Base-by-base conservation (phyloP, 2,797 vertebrate species). In the Acanthornis magna region DNA sequence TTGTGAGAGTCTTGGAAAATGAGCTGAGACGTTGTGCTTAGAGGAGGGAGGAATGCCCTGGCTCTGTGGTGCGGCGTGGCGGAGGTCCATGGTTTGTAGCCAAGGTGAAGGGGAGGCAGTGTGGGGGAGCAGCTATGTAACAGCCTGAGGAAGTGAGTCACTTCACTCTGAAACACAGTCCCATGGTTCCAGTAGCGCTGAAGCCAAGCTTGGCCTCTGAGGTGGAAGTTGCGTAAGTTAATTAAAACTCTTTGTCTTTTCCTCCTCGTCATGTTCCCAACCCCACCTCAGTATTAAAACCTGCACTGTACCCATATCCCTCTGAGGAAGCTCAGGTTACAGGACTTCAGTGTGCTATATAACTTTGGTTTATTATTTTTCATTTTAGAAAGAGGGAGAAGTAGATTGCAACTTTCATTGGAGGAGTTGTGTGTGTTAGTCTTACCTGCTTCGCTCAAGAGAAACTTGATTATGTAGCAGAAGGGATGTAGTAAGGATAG, bases 81-180 rank as follows among this genome's bases (percentile, higher is more conserved):
- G 89, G 88, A 89, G 78, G 40, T 96, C 96, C 88, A 83, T 8
- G 47, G 63, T 86, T 88, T 87, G 86, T 57, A 92, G 92, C 83
- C 88, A 71, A 81, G 68, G 67, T 1, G 1, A 75, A 91, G 67
- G 60, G 91, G 91, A 60, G 85, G 91, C 86, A 45, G 60, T 21
- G n/a, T 51, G 76, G 54, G 91, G 73, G 89, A 91, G 30, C 88
- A 86, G 66, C 87, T 55, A 14, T 89, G 83, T 89, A 91, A 83
- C 85, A 92, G 83, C 85, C 79, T 60, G 77, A 97, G 97, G 96
- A 97, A 97, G 88, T 97, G 94, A 97, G 90, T 96, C 87, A 95
- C 84, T 74, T 21, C 3, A 3, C 54, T 65, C 38, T 91, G 47
- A 71, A 93, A 85, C 30, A 73, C 86, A 89, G 92, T 71, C 70